Conservation (phyloP, 2,113 vertebrate species). For the Paratilapia polleni region DNA sequence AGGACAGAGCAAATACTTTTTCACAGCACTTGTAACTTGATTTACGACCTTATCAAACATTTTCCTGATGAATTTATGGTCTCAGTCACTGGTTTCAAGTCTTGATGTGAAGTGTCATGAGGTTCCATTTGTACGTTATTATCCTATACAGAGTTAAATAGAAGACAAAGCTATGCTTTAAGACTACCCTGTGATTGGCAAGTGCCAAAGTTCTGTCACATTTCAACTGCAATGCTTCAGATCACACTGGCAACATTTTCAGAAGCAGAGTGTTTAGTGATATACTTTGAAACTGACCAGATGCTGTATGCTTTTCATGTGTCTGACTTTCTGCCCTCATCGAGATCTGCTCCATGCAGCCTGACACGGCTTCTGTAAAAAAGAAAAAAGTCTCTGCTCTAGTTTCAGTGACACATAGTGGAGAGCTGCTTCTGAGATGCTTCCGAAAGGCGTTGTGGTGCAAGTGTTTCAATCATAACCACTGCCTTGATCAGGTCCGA, state of each 20-base stretch:
- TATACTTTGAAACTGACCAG: neutral
- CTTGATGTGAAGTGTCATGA: neutral
- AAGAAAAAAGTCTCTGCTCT: neutral
- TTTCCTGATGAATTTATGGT: neutral
- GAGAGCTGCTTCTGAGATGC: neutral
- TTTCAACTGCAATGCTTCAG: neutral
- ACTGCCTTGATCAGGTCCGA: neutral
- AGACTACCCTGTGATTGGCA: neutral
- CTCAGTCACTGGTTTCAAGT: neutral
- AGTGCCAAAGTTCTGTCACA: neutral
- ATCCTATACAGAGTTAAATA: neutral
- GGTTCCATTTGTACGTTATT: neutral
- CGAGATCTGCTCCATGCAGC: neutral
- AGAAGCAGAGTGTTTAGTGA: neutral
- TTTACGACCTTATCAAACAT: neutral
- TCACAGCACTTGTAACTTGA: too few relatives aligned
- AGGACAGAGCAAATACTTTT: too few relatives aligned
- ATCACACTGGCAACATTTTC: neutral
- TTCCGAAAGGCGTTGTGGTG: neutral
- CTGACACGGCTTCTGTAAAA: neutral
- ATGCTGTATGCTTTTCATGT: neutral
- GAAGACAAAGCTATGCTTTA: neutral
- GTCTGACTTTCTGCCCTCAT: neutral
- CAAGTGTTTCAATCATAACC: neutral
- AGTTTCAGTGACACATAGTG: neutral